Base-by-base conservation (phyloP, 2,888 invertebrate genomes). In the Ganaspis brasiliensis region DNA sequence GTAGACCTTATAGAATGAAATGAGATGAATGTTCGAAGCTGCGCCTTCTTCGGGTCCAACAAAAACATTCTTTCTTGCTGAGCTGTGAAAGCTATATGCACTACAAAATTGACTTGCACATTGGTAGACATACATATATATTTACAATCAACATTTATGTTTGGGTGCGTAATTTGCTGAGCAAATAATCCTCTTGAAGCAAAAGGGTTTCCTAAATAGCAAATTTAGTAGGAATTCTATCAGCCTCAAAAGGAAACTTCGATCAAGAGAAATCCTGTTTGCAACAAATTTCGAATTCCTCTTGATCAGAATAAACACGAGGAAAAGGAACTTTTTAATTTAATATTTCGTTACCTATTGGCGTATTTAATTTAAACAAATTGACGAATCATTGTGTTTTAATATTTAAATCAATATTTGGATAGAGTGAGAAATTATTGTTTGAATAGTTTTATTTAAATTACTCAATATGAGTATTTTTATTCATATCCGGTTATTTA, bases 51-150 rank as follows among this genome's bases (percentile, higher is more conserved):
- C 76, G 57, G 56, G 71, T 78, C 72, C 76, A 79, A 88, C 86
- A 87, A 87, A 86, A 87, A 85, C 87, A 88, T 87, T 88, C 86
- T 82, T 87, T 84, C 71, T 75, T 71, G 84, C 81, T 86, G 87
- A 87, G 86, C 82, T 85, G 86, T 85, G 82, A 84, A 85, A 72
- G 40, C 57, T 56, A 14, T 55, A 52, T 16, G 6, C 5, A 21
- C 12, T 19, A 55, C n/a, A 19, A 72, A 55, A 35, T 52, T 21
- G 72, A 72, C 72, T 72, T 31, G 26, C 72, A 31, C n/a, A n/a
- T 12, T 49, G 12, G 70, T 55, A 52, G 1, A 52, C 3, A 49
- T 49, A 49, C 16, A n/a, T 16, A 40, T 45, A 4, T 49, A 16
- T 6, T n/a, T 49, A 49, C 49, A 56, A 24, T 56, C 24, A 56